Conservation (phyloP, 2,113 vertebrate species). For the Amblyornis subalaris region DNA sequence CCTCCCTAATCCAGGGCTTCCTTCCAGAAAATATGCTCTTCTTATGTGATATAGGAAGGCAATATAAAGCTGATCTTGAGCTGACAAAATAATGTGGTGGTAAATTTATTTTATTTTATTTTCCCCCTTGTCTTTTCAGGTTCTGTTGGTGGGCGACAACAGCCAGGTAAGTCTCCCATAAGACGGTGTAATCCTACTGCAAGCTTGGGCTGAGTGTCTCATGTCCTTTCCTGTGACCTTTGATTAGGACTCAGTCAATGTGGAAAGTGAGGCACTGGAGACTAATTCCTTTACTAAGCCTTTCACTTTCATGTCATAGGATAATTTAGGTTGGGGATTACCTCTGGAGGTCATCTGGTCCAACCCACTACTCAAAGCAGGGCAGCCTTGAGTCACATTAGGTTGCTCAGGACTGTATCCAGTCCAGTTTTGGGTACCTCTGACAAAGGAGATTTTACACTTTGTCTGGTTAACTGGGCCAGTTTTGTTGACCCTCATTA, state of each 20-base stretch:
- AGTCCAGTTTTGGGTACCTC: not conserved
- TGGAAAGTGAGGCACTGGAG: not conserved
- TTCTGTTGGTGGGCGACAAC: slow-evolving; percentile 51
- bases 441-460: not conserved
- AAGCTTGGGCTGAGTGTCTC: not conserved
- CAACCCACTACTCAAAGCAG: not conserved
- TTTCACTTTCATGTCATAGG: not conserved
- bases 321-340: slow-evolving; percentile 4
- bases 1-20: not conserved
- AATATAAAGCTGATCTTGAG: not conserved
- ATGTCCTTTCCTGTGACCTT: not conserved
- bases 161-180: slow-evolving; percentile 65
- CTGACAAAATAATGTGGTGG: not conserved
- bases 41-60: not conserved
- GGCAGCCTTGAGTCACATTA: not conserved
- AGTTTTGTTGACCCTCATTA: not conserved
- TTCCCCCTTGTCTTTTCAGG: slow-evolving; percentile 52
- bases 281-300: not conserved
- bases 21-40: not conserved
- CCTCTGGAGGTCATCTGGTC: not conserved
- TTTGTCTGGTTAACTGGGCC: not conserved
- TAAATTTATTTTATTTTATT: not conserved
- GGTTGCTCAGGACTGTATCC: not conserved
- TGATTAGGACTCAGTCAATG: not conserved
- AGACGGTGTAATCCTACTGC: not conserved